Evolutionary conservation across 2,888 invertebrate species (phyloP).

Genomic region (Artemia sp.): DNA sequence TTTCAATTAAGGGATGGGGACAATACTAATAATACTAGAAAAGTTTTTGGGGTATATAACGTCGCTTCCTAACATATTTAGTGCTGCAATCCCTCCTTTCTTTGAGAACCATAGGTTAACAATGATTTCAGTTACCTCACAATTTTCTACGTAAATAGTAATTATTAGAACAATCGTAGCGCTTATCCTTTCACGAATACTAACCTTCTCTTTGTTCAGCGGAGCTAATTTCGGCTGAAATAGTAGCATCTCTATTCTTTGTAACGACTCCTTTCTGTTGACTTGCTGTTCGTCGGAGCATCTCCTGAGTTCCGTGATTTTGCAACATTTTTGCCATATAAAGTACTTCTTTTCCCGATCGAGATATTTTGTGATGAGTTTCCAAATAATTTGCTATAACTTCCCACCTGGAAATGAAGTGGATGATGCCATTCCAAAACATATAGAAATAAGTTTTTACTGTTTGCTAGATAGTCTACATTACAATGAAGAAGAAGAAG

Average conservation of each 20-base stretch:
- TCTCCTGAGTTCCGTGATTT: slow-evolving; percentile 38
- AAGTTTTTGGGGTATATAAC: too few relatives aligned
- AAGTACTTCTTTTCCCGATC: slow-evolving; percentile 77
- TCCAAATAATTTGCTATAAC: slow-evolving; percentile 90
- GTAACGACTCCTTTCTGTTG: slow-evolving; percentile 35
- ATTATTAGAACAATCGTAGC: too few relatives aligned
- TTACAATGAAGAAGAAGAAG: not conserved
- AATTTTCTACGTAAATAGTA: too few relatives aligned
- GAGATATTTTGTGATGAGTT: slow-evolving; percentile 49
- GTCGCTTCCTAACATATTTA: too few relatives aligned
- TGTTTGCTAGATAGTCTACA: too few relatives aligned
- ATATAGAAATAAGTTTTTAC: too few relatives aligned
- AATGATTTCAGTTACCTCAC: too few relatives aligned
- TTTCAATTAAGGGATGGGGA: too few relatives aligned
- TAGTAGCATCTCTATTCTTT: slow-evolving; percentile 17
- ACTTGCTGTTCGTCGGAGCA: slow-evolving; percentile 53
- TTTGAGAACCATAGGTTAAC: too few relatives aligned
- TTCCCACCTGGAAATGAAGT: slow-evolving; percentile 44
- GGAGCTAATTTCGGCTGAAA: slow-evolving; percentile 25
- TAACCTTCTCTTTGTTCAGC: slow-evolving; percentile 20
- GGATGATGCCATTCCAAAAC: too few relatives aligned
- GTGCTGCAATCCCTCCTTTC: too few relatives aligned
- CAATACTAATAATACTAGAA: too few relatives aligned
- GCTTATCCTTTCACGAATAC: not conserved
- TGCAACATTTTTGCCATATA: slow-evolving; percentile 89